Evolutionary conservation across 1,140 invertebrate genomes (phyloP), one percentile per base, ranked within the genome.

Genomic region (Ceratina australensis): DNA sequence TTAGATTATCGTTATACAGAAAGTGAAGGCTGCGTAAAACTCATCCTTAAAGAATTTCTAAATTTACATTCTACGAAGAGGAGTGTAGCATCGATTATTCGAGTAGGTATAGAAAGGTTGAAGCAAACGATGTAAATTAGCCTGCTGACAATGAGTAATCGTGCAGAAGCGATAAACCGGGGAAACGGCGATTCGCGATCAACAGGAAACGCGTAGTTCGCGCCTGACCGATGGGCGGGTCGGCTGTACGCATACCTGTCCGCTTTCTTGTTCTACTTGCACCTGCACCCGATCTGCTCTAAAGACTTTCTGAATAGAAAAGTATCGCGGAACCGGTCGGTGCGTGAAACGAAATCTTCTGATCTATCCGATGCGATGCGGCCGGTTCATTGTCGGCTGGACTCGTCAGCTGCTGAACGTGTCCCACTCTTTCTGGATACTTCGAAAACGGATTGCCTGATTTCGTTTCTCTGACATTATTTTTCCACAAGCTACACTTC

Each of bases 231-330:
- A 75, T 56, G 69, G 63, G 13, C 72, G 80, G 72, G 65, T 73
- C 81, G 82, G 56, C 52, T 54, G 68, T 68, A 69, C 81, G 72
- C 78, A 78, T 84, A 84, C 69, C 66, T 78, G 79, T 50, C 61
- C 78, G 78, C 68, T 83, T 83, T 77, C 78, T 84, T 84, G 81
- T 83, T 83, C 81, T 73, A 84, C 72, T 83, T 84, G 78, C 78
- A 83, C 54, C 82, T 84, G 78, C 72, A 69, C 59, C 67, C 57
- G 72, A 84, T 84, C 81, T 52, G 60, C 47, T 65, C 72, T 63
- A 67, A 56, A 68, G 77, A 77, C 63, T 83, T 77, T 83, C 69
- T 61, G 78, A 52, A 77, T 66, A 80, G 72, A 83, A 83, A 84
- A 72, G 64, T 73, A 77, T 69, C 54, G 78, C 81, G 72, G 42